Percentiles rank a stretch among this genome's conserved stretches.
Conservation (phyloP, 2,113 vertebrate genomes). For the Campylomormyrus tamandua region DNA sequence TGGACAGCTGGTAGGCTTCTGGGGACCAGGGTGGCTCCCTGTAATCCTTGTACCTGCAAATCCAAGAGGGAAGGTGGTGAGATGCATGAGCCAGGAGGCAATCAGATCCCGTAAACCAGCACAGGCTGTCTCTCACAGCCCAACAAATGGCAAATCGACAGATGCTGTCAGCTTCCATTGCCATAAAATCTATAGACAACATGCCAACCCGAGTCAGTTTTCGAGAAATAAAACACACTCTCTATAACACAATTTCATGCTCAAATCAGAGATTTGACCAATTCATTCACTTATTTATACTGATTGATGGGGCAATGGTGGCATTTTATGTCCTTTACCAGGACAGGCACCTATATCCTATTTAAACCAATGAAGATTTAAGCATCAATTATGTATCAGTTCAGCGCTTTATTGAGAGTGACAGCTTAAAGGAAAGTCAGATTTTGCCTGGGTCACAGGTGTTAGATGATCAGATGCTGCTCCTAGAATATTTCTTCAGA, state of each 20-base stretch:
- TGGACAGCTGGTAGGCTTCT: conserved; percentile 83
- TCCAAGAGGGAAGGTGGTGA: conserved; percentile 18
- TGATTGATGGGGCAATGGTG: neutral
- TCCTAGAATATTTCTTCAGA: neutral
- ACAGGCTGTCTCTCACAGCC: neutral
- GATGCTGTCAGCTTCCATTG: neutral
- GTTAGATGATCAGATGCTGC: neutral
- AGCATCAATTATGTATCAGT: neutral
- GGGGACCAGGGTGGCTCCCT: conserved; percentile 87
- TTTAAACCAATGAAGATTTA: neutral
- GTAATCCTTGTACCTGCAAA: conserved; percentile 88
- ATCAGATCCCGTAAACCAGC: neutral
- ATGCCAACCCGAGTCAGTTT: neutral
- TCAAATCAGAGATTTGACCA: neutral
- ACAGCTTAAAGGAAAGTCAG: neutral
- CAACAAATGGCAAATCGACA: neutral
- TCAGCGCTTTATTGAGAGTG: neutral
- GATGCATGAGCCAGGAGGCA: neutral
- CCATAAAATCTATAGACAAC: neutral
- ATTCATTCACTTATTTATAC: neutral
- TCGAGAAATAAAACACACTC: neutral
- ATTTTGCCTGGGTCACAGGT: neutral
- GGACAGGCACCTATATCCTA: neutral
- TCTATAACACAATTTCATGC: neutral
- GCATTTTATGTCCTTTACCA: neutral